Percentiles rank a stretch among this genome's conserved stretches.
These are phyloP conservation scores for Ptilorrhoa leucosticta DNA, from an alignment of 2,113 vertebrate genomes.

Conservation along the genomic window DNA sequence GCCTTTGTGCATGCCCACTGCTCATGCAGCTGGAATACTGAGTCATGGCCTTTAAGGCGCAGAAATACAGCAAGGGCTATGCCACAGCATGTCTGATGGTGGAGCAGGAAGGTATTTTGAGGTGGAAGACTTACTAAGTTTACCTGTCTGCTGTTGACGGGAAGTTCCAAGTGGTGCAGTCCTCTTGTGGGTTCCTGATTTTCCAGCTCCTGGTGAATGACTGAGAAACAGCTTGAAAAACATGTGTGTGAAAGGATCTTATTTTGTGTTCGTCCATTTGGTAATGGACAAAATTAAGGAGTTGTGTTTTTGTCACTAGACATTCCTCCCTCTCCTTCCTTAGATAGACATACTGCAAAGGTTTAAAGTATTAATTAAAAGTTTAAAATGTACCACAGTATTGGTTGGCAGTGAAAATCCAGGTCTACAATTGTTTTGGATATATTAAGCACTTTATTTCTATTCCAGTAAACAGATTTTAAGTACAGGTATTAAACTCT, in stretches of 20 bases:
- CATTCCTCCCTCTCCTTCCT: background rate
- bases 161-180: background rate
- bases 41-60: background rate
- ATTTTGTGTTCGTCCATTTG: background rate
- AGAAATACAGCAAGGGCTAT: background rate
- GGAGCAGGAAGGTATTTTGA: background rate
- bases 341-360: background rate
- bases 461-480: background rate
- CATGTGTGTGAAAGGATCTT: fast-evolving
- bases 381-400: background rate
- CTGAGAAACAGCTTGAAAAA: background rate
- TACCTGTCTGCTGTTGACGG: background rate
- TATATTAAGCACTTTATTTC: constrained; percentile 47
- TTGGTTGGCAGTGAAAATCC: background rate
- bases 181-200: background rate
- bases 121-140: background rate
- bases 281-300: background rate
- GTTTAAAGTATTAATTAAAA: background rate
- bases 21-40: background rate
- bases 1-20: background rate
- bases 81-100: background rate
- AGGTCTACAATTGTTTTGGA: background rate
- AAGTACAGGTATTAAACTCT: background rate
- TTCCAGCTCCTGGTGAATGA: background rate
- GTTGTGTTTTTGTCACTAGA: background rate